Evolutionary conservation across 2,888 invertebrate species (phyloP), one percentile per base, ranked within the genome.

Genomic region (Amiota minor): DNA sequence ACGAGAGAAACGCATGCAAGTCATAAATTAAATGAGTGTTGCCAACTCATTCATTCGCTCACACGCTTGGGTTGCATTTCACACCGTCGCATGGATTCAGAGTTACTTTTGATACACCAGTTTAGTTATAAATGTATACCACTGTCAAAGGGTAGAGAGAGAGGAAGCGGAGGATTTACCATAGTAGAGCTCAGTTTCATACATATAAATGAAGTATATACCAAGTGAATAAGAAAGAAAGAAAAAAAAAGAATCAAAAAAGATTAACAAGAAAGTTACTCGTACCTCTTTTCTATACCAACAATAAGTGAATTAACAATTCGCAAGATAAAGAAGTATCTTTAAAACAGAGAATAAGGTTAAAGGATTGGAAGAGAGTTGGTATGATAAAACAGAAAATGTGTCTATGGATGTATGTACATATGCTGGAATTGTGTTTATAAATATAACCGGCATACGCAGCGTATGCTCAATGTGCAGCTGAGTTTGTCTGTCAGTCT

Each of bases 301-400:
- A 67, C 67, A 67, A 67, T 67, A 67, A 67, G 50, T 50, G 67
- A 67, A 83, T 83, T 81, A 86, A 84, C 79, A 86, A 86, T 83
- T 83, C 84, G 83, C 83, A 79, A 81, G 83, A 86, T 86, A 78
- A 81, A 76, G 81, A 83, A 83, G 23, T 35, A 35, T 86, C 85
- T 84, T 76, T n/a, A 45, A 45, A 45, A 35, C 8, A 11, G 62
- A 10, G 12, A 14, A 35, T 2, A 35, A 23, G n/a, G 53, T 53
- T 53, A 61, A 61, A 12, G 20, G 9, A 61, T 12, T 20, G 45
- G 45, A 62, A 35, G 35, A 35, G 35, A 35, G 35, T 35, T 35
- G 0, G 35, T 35, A 35, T 35, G 35, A 35, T 35, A 35, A 35
- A 35, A 35, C 35, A 35, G 35, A 35, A 1, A 35, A 35, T 35